Base-by-base conservation (phyloP, 1,140 invertebrate genomes). In the Lethrus apterus region DNA sequence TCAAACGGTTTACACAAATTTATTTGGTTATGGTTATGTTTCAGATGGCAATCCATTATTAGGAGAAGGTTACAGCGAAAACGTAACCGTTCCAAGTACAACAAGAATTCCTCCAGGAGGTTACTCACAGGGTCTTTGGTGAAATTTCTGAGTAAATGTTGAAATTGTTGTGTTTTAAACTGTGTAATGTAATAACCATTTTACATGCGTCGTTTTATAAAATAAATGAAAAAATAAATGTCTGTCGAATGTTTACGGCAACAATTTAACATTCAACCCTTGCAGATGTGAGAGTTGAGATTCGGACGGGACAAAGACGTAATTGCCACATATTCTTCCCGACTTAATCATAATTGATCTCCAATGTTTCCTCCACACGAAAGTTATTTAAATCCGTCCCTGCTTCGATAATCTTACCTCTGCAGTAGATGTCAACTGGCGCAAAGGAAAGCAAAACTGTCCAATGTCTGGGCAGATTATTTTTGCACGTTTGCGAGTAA, bases 21-120 rank as follows among this genome's bases (percentile, higher is more conserved):
- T n/a, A n/a, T n/a, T n/a, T n/a, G 8, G 26, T 46, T 7, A 35
- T 38, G 46, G 2, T 13, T 40, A 50, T 51, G 29, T 61, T 61
- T 40, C 49, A 73, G 72, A 73, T 60, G 72, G 72, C 15, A 74
- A 73, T 53, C 72, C 72, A n/a, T 59, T 74, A 13, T 67, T 73
- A 41, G 72, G 72, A 3, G 62, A 69, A 46, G 72, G 71, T 18
- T 72, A 73, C 52, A 54, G 55, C 14, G 32, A 47, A 3, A 51
- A 55, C 29, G 15, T 29, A 1, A 17, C 20, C 20, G 30, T 26
- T 31, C 19, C 30, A 9, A 48, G 41, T 36, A 15, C 18, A 4
- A 13, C 17, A 4, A 66, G 67, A 41, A 55, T 71, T 18, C 69
- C 69, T 33, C 69, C 69, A 26, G 72, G 72, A 48, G 72, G 72